Conservation (phyloP, 2,797 vertebrate genomes). For the Ciconia nigra region DNA sequence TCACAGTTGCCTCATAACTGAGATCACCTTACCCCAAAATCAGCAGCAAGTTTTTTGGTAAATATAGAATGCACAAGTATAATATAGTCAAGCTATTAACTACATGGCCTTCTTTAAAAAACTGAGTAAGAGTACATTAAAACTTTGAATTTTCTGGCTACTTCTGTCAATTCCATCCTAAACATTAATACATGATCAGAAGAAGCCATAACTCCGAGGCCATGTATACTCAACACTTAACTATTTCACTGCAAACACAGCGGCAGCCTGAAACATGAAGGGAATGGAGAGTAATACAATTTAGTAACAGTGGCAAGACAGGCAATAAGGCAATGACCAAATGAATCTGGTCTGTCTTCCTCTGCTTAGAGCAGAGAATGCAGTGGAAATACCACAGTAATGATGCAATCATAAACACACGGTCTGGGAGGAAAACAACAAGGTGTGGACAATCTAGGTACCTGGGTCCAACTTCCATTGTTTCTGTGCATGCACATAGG, state of each 20-base stretch:
- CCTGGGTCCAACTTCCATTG: neutral
- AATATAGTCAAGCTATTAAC: neutral
- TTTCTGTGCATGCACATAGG: accelerated
- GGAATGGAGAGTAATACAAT: neutral
- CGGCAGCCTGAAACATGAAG: neutral
- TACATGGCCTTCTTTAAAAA: neutral
- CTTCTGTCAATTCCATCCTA: neutral
- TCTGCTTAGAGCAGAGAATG: neutral
- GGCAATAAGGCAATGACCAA: neutral
- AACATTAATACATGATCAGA: neutral
- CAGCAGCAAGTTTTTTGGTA: neutral
- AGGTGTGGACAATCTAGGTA: neutral
- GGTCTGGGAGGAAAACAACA: neutral
- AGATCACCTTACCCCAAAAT: neutral
- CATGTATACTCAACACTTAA: neutral
- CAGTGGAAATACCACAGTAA: neutral
- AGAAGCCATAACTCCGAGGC: neutral
- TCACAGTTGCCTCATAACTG: neutral
- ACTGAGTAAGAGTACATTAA: neutral
- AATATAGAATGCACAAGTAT: neutral
- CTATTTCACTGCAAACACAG: neutral
- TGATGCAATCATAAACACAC: neutral
- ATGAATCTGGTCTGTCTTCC: neutral
- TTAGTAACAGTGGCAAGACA: neutral
- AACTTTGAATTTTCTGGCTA: neutral